phyloP scores from a whole-genome alignment of 1,140 invertebrate species.

The Sitobion miscanthi region DNA sequence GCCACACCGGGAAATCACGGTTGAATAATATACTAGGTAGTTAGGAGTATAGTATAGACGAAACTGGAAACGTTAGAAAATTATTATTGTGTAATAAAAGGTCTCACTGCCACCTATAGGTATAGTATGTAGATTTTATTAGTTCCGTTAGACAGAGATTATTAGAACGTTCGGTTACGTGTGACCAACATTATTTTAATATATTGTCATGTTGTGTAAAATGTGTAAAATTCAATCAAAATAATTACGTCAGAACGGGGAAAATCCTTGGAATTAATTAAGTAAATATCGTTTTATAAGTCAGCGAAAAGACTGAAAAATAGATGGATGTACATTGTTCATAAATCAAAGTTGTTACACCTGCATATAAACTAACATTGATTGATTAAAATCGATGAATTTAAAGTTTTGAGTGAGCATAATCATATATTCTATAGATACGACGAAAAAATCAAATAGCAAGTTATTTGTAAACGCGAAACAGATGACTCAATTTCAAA shows the following conservation, averaged over 20 bases:
- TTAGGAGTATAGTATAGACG: background rate
- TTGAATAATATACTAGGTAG: background rate
- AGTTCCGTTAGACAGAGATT: background rate
- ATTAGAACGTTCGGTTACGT: background rate
- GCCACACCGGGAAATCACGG: background rate
- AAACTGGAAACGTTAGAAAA: background rate
- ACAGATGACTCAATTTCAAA: background rate
- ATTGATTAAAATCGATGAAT: background rate
- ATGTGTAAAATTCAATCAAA: background rate
- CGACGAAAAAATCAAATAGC: too few species aligned
- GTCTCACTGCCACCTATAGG: background rate
- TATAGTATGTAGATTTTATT: background rate
- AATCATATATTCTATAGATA: background rate
- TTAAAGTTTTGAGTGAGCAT: background rate
- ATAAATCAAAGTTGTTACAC: background rate
- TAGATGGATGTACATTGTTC: background rate
- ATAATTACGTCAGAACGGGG: background rate
- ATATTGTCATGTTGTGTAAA: background rate
- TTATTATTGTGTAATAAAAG: background rate
- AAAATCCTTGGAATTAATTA: background rate
- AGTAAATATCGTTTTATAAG: background rate
- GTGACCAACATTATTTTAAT: background rate
- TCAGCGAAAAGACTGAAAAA: background rate
- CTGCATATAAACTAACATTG: background rate
- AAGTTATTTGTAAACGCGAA: background rate